phyloP scores from a whole-genome alignment of 1,140 invertebrate species.

The Pseudomyrmex cubaensis region DNA sequence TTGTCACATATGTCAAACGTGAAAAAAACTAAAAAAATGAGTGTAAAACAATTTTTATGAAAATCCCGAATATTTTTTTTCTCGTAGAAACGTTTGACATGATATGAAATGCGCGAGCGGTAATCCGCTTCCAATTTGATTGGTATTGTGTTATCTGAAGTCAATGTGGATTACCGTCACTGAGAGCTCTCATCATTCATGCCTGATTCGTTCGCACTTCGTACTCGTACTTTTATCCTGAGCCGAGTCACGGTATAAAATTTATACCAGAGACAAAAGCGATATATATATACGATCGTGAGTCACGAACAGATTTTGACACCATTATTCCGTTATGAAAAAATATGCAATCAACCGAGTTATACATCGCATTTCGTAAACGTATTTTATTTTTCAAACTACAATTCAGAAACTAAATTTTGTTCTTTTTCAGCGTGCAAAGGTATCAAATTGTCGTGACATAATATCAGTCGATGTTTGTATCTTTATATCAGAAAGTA shows the following conservation, averaged over 20 bases:
- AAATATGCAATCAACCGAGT: too few relatives aligned
- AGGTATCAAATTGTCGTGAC: too few relatives aligned
- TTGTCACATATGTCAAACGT: neutral
- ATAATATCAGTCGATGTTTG: too few relatives aligned
- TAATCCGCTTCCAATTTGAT: slow-evolving; percentile 66
- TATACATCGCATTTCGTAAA: too few relatives aligned
- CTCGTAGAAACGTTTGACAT: slow-evolving; percentile 3
- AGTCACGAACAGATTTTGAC: slow-evolving; percentile 12
- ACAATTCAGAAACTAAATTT: too few relatives aligned
- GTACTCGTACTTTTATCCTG: slow-evolving; percentile 27
- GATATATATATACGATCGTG: neutral
- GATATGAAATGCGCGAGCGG: slow-evolving; percentile 36
- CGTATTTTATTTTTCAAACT: too few relatives aligned
- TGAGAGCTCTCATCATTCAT: slow-evolving; percentile 43
- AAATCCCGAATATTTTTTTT: slow-evolving; percentile 24
- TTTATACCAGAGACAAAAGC: slow-evolving; percentile 47
- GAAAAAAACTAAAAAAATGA: neutral
- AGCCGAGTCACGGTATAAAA: slow-evolving; percentile 35
- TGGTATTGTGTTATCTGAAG: slow-evolving; percentile 59
- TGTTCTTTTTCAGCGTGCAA: too few relatives aligned
- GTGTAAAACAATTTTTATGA: neutral
- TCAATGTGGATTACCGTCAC: slow-evolving; percentile 37
- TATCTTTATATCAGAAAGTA: too few relatives aligned
- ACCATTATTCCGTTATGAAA: slow-evolving; percentile 8
- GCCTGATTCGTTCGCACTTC: slow-evolving; percentile 40